Evolutionary conservation across 2,888 invertebrate genomes (phyloP).

Genomic region (Chrysopilus asiliformis): DNA sequence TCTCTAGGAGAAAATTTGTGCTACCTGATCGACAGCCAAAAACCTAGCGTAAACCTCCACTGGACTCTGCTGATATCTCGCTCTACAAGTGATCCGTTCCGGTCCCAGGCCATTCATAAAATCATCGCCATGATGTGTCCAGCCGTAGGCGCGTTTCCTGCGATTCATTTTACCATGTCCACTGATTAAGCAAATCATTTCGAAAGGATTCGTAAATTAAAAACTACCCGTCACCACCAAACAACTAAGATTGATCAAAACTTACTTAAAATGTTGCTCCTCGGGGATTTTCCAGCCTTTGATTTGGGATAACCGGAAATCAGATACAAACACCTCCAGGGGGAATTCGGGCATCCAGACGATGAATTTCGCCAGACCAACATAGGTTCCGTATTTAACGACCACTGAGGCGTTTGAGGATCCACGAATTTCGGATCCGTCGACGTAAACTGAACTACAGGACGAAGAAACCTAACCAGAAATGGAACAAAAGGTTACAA

Average conservation of each 20-base stretch:
- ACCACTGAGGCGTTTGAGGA: constrained; percentile 89
- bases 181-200: constrained; percentile 11
- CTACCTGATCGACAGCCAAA: constrained; percentile 68
- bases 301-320: constrained; percentile 80
- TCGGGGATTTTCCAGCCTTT: constrained; percentile 90
- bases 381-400: constrained; percentile 84
- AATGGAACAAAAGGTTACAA: too few relatives aligned
- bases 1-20: background rate
- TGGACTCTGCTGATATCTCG: constrained; percentile 83
- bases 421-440: constrained; percentile 88
- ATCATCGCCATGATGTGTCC: constrained; percentile 44
- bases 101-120: constrained; percentile 47
- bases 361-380: constrained; percentile 74
- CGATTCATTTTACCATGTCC: constrained; percentile 42
- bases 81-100: constrained; percentile 52
- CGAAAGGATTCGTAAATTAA: background rate
- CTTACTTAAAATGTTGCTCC: constrained; percentile 43
- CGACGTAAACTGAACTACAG: constrained; percentile 91
- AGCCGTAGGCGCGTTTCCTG: constrained; percentile 48
- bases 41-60: constrained; percentile 88
- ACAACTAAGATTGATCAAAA: background rate
- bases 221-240: constrained; percentile 14
- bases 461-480: constrained; percentile 89
- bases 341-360: constrained; percentile 97
- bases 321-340: constrained; percentile 76